Conservation (phyloP, 2,113 vertebrate species). For the Epinephelus lanceolatus region DNA sequence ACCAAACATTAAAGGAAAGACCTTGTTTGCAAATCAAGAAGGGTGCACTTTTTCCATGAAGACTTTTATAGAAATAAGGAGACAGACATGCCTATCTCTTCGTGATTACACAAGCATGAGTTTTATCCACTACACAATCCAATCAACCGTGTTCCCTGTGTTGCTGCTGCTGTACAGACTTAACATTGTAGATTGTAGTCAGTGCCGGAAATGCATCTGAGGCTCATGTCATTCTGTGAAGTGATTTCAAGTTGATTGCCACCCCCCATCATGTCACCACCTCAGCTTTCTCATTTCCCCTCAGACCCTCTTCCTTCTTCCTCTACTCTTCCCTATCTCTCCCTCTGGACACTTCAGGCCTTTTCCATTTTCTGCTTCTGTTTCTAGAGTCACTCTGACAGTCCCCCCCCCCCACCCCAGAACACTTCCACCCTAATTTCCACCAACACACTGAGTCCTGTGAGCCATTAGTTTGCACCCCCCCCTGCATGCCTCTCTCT, state of each 20-base stretch:
- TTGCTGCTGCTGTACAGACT: not conserved
- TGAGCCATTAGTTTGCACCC: conserved; percentile 41
- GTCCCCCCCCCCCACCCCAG: not conserved
- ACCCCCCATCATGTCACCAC: conserved; percentile 29
- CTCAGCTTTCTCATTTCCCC: conserved; percentile 54
- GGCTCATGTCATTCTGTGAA: conserved; percentile 12
- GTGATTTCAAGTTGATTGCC: conserved; percentile 40
- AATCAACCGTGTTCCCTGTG: conserved; percentile 14
- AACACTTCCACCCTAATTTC: conserved; percentile 35
- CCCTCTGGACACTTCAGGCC: conserved; percentile 10
- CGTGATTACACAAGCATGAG: not conserved
- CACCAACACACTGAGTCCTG: conserved; percentile 20
- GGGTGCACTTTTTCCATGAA: conserved; percentile 6
- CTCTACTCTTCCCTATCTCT: conserved; percentile 14
- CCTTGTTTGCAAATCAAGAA: conserved; percentile 11
- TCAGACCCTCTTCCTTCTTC: conserved; percentile 25
- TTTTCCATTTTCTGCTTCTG: conserved; percentile 39
- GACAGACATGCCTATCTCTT: not conserved
- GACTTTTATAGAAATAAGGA: not conserved
- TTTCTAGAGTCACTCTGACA: conserved; percentile 23
- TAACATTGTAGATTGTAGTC: not conserved
- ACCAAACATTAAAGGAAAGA: not conserved
- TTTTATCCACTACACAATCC: not conserved
- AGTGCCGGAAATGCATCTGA: not conserved
- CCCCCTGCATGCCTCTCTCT: conserved; percentile 5